Evolutionary conservation across 1,140 invertebrate genomes (phyloP).

Genomic region (Thaumatotibia leucotreta): DNA sequence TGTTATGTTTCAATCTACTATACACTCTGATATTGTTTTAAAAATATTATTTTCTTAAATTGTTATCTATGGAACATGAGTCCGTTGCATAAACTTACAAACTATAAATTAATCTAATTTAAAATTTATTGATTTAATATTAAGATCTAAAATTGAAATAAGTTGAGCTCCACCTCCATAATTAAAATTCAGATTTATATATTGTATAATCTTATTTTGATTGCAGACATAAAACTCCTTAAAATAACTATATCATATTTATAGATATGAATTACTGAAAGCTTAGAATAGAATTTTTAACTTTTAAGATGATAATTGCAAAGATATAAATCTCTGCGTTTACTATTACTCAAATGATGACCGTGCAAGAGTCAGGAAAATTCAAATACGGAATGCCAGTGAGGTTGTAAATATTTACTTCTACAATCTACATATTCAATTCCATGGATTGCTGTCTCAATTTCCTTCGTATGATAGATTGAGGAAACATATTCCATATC

Average conservation of each 20-base stretch:
- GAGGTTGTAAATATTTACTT: no score
- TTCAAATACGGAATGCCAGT: no score
- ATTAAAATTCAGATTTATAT: constrained; percentile 9
- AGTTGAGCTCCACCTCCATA: constrained; percentile 1
- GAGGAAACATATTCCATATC: not conserved
- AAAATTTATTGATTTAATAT: not conserved
- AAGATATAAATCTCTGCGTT: no score
- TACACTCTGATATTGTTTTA: not conserved
- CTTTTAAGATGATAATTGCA: no score
- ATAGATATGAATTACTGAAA: no score
- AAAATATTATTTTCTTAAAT: not conserved
- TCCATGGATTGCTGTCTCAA: no score
- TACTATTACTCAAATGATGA: no score
- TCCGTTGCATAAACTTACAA: constrained; percentile 2
- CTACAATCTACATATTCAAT: no score
- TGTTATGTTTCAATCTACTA: not conserved
- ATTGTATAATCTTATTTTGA: not conserved
- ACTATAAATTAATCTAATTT: constrained; percentile 4
- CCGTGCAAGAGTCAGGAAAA: no score
- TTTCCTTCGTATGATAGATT: not conserved
- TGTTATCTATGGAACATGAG: not conserved
- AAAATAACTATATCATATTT: no score
- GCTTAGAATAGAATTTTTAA: no score
- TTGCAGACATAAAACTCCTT: not conserved
- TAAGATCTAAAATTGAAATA: constrained; percentile 5